Evolutionary conservation across 2,113 vertebrate genomes (phyloP).

Genomic region (Turnix velox): DNA sequence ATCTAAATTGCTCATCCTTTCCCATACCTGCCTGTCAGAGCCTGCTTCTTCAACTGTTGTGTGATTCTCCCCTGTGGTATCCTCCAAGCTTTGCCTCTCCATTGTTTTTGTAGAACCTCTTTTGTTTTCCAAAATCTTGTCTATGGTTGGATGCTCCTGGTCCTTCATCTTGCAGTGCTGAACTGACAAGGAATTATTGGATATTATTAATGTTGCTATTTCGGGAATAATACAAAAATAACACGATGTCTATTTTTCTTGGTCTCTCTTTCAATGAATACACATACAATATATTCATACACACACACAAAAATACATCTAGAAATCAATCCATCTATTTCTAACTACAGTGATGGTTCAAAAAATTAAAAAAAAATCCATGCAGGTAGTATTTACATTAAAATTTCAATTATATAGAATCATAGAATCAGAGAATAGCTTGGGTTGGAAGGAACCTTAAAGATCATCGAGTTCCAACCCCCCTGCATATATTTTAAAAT

Average conservation of each 20-base stretch:
- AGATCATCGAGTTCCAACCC: too few relatives aligned
- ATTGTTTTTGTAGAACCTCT: background rate
- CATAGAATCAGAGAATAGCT: too few relatives aligned
- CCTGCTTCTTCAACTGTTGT: background rate
- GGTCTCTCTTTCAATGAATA: background rate
- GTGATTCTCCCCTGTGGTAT: background rate
- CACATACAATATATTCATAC: background rate
- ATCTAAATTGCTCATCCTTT: background rate
- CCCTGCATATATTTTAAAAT: too few relatives aligned
- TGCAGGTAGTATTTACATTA: too few relatives aligned
- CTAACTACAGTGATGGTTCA: background rate
- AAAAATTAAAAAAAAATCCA: background rate
- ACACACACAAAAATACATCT: background rate
- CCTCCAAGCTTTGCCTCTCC: background rate
- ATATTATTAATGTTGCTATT: background rate
- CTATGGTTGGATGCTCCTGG: fast-evolving
- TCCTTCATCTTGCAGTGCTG: background rate
- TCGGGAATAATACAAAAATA: background rate
- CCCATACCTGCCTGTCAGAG: background rate
- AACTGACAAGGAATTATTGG: background rate
- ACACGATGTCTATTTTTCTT: background rate
- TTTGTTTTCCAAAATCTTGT: background rate
- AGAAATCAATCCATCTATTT: background rate
- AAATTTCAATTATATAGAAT: too few relatives aligned
- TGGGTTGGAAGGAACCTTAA: too few relatives aligned